Conservation (phyloP, 2,888 invertebrate species). For the Drosophila kuntzei region DNA sequence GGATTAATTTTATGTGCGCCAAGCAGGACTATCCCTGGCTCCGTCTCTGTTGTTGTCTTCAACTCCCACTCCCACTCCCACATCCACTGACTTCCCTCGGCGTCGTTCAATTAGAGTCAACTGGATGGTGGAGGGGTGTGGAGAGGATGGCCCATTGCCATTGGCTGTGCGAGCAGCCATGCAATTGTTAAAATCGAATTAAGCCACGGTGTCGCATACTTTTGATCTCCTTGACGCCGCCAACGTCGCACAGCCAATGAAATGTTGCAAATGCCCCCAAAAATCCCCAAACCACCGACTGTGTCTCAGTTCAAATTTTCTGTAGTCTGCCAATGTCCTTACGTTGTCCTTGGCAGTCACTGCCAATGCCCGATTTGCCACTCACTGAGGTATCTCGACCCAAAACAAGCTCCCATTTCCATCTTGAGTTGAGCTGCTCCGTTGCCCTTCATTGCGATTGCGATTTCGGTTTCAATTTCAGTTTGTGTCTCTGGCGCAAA, state of each 20-base stretch:
- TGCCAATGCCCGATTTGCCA: conserved; percentile 30
- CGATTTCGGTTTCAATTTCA: conserved; percentile 69
- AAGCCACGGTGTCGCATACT: conserved; percentile 82
- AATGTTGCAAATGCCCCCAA: conserved; percentile 66
- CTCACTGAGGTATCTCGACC: conserved; percentile 35
- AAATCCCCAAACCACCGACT: not conserved
- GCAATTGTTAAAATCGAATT: conserved; percentile 82
- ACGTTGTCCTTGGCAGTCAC: conserved; percentile 73
- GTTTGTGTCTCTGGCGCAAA: conserved; percentile 72
- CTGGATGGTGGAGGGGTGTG: not conserved
- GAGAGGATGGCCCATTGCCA: conserved; percentile 52
- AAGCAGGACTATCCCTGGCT: conserved; percentile 42
- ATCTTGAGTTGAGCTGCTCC: conserved; percentile 2
- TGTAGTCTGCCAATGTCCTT: conserved; percentile 67
- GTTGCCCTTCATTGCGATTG: not conserved
- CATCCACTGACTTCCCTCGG: conserved; percentile 23
- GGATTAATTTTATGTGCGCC: conserved; percentile 83
- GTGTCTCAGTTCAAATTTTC: not conserved
- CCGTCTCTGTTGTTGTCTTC: not conserved
- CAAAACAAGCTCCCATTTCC: conserved; percentile 3
- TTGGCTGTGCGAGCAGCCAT: conserved; percentile 69
- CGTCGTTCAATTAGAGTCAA: conserved; percentile 70
- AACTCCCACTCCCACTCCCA: conserved; percentile 1
- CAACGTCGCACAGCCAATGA: conserved; percentile 69
- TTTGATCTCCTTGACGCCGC: conserved; percentile 75